Base-by-base conservation (phyloP, 2,888 invertebrate genomes). In the Eristalinus sepulchralis region DNA sequence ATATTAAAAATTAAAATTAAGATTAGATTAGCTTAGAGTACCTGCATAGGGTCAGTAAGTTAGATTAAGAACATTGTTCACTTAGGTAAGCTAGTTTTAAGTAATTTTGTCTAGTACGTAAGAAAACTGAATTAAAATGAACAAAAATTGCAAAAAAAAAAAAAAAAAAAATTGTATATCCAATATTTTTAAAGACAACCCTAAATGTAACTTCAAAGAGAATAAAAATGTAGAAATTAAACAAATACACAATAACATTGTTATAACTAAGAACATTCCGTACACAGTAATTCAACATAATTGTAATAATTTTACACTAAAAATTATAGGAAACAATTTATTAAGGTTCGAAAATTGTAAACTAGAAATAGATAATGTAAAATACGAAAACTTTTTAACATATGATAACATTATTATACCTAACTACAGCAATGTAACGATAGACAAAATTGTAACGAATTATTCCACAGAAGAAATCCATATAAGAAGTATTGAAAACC, bases 321-420 rank as follows among this genome's bases (percentile, higher is more conserved):
- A n/a, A n/a, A n/a, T n/a, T n/a, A n/a, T n/a, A n/a, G n/a, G n/a
- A n/a, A 34, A 64, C 4, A 66, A 75, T 36, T 22, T 75, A 31
- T 59, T 76, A 59, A 66, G 60, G 39, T 76, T 60, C 20, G 60
- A 76, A 67, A 76, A 67, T 27, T 76, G 67, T 79, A 57, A 79
- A 71, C n/a, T 75, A 6, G 24, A 13, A n/a, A 75, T 73, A 9
- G 67, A 73, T 55, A 73, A 68, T 13, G n/a, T 62, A 9, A 57
- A 57, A 63, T 81, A 70, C 22, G 75, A 81, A 75, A 75, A 81
- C 6, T 75, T 67, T 33, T 2, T 73, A 9, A 31, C 17, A 1
- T n/a, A 78, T 57, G 64, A 78, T 27, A 70, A 78, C 22, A 62
- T 78, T 31, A 57, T 63, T 1, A 34, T 62, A 77, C 68, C 67